Base-by-base conservation (phyloP, 1,140 invertebrate genomes). In the Babylonia areolata region DNA sequence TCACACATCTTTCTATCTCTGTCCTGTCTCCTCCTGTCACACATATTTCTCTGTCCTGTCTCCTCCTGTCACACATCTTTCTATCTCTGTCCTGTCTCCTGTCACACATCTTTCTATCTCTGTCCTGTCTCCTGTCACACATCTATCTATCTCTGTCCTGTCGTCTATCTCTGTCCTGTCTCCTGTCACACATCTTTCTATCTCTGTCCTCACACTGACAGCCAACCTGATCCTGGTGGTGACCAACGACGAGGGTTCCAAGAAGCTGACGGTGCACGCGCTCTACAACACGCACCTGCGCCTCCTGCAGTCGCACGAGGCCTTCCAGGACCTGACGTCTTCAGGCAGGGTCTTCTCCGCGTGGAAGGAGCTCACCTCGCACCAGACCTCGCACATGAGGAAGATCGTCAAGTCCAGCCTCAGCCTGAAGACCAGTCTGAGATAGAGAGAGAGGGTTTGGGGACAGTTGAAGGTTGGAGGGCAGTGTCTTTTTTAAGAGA, bases 321-420 rank as follows among this genome's bases (percentile, higher is more conserved):
- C 86, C 33, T 85, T 92, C 73, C 91, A 91, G 80, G 91, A 91
- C 40, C 86, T 92, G 20, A 88, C 91, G 35, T 88, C 91, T 37
- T 85, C 86, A 42, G 91, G 91, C 33, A 35, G 84, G 46, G 86
- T 92, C n/a, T 89, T 91, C 79, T 90, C 87, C 85, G 88, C 90
- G 37, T 91, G 89, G 89, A 80, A 87, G 86, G 90, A 91, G 84
- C 85, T 91, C 81, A 88, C 91, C 46, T 90, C 90, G 40, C 88
- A 91, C 87, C 91, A 91, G 79, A 85, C 90, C 20, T 88, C 88
- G 69, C 90, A 91, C 78, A 71, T 91, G 75, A 81, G 89, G n/a
- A 90, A 90, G 86, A 83, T 89, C 54, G 86, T 89, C n/a, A 84
- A 84, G 75, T 86, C 89, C 15, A 81, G 87, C 6, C 85, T 89